Evolutionary conservation across 2,797 vertebrate genomes (phyloP).

Genomic region (Enteromius paludinosus): DNA sequence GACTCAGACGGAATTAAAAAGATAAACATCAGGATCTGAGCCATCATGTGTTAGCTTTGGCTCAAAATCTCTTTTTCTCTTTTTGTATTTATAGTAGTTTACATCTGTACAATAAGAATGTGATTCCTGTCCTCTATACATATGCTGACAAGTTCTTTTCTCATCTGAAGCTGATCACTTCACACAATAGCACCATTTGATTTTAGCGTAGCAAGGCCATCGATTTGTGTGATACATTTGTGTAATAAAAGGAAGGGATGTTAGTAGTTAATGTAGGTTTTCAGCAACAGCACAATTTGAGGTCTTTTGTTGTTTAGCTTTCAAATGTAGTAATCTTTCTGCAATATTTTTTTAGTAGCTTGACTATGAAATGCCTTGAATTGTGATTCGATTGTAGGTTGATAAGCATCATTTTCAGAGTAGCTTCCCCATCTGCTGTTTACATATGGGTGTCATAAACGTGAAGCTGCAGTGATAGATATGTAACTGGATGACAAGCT

Average conservation of each 20-base stretch:
- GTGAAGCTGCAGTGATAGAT: not conserved
- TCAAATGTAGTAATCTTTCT: not conserved
- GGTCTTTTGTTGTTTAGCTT: slow-evolving; percentile 34
- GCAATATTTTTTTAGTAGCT: not conserved
- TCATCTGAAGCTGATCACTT: slow-evolving; percentile 31
- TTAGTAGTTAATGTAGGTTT: slow-evolving; percentile 31
- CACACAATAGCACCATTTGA: slow-evolving; percentile 50
- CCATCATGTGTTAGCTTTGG: slow-evolving; percentile 16
- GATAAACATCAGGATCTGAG: slow-evolving; percentile 36
- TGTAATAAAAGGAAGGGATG: slow-evolving; percentile 22
- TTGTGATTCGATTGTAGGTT: not conserved
- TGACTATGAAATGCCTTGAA: slow-evolving; percentile 9
- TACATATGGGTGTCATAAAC: slow-evolving; percentile 9
- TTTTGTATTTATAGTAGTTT: slow-evolving; percentile 20
- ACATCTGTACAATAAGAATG: slow-evolving; percentile 9
- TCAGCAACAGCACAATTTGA: slow-evolving; percentile 33
- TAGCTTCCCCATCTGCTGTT: not conserved
- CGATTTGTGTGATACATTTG: slow-evolving; percentile 44
- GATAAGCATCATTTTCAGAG: not conserved
- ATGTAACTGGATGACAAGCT: not conserved
- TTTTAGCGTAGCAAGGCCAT: slow-evolving; percentile 34
- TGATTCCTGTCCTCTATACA: not conserved
- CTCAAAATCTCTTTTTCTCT: not conserved
- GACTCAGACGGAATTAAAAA: slow-evolving; percentile 25
- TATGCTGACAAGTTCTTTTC: slow-evolving; percentile 32